Percentiles rank a stretch among this genome's conserved stretches.
Conservation (phyloP, 2,797 vertebrate genomes). For the Enteromius paludinosus region DNA sequence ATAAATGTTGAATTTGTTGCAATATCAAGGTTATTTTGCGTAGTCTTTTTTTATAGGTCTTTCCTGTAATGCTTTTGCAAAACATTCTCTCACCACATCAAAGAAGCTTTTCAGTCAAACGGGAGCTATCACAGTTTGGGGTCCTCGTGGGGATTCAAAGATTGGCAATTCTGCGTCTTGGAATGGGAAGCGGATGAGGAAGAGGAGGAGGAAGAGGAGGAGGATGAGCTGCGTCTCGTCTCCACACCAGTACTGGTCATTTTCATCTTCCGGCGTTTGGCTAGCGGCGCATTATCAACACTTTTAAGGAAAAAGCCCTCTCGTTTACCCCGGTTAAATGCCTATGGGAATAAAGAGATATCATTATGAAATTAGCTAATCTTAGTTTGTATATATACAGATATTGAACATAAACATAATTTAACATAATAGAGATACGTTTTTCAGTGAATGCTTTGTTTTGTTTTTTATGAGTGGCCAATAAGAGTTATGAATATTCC, state of each 20-base stretch:
- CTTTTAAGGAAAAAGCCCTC: constrained; percentile 94
- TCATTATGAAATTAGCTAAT: not conserved
- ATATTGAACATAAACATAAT: too few species aligned
- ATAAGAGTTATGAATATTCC: not conserved
- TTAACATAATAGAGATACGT: not conserved
- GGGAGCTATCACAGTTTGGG: constrained; percentile 53
- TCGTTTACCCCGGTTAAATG: constrained; percentile 90
- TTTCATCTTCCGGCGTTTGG: constrained; percentile 90
- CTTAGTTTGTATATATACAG: too few species aligned
- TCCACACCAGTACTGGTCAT: constrained; percentile 88
- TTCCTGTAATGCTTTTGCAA: constrained; percentile 28
- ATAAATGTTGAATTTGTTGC: constrained; percentile 1
- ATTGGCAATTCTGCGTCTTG: constrained; percentile 72
- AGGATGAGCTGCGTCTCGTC: constrained; percentile 84
- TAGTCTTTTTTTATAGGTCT: constrained; percentile 11
- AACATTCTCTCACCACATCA: constrained; percentile 21
- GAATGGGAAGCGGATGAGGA: constrained; percentile 73
- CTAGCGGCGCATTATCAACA: constrained; percentile 91
- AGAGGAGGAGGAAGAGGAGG: constrained; percentile 84
- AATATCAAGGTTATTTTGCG: not conserved
- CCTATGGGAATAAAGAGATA: constrained; percentile 69
- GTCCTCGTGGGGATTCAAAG: constrained; percentile 71
- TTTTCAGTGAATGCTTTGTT: too few species aligned
- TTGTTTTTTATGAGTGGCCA: not conserved
- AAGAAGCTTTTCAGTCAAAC: not conserved